Evolutionary conservation across 2,888 invertebrate species (phyloP).

Genomic region (Drosophila quinaria): DNA sequence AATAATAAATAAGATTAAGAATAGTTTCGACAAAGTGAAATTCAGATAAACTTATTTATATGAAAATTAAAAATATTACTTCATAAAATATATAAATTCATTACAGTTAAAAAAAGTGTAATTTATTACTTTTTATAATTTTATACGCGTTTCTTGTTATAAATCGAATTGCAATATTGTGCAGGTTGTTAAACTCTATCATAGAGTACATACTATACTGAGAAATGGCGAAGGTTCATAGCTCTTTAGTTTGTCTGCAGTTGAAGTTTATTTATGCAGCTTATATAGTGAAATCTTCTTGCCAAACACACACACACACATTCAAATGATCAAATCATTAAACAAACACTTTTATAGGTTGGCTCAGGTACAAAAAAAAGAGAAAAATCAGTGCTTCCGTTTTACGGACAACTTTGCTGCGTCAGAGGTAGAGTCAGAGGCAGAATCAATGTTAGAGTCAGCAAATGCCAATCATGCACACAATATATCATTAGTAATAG

Average conservation of each 20-base stretch:
- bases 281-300: slow-evolving; percentile 54
- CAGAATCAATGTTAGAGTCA: slow-evolving; percentile 23
- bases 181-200: slow-evolving; percentile 51
- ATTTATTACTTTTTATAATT: not conserved
- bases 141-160: not conserved
- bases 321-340: slow-evolving; percentile 63
- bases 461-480: slow-evolving; percentile 75
- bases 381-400: slow-evolving; percentile 77
- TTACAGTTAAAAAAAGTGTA: not conserved
- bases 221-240: slow-evolving; percentile 10
- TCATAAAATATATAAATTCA: not conserved
- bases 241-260: slow-evolving; percentile 22
- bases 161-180: not conserved
- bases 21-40: too few species aligned
- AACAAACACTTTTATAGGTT: slow-evolving; percentile 66
- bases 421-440: slow-evolving; percentile 46
- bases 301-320: slow-evolving; percentile 23
- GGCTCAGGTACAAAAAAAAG: slow-evolving; percentile 32
- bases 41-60: too few species aligned
- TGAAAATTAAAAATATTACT: not conserved
- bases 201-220: not conserved
- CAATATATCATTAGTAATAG: slow-evolving; percentile 60
- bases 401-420: slow-evolving; percentile 64
- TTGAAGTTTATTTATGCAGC: slow-evolving; percentile 64
- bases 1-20: too few species aligned